Evolutionary conservation across 2,888 invertebrate genomes (phyloP).

Genomic region (Orthonevra nobilis): DNA sequence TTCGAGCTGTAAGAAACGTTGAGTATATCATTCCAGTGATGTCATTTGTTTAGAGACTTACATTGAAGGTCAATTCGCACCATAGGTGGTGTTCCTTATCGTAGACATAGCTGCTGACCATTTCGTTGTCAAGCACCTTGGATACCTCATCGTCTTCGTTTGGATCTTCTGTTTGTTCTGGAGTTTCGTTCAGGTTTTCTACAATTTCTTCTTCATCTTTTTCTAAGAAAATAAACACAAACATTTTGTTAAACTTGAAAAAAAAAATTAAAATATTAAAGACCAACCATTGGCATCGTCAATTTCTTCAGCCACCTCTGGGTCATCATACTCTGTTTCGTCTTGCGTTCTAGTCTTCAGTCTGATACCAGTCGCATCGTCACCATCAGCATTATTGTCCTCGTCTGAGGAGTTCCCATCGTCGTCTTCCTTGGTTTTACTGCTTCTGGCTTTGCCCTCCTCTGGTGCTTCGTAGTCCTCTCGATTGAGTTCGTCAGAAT

Average conservation of each 20-base stretch:
- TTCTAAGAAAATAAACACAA: background rate
- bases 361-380: conserved; percentile 80
- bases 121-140: conserved; percentile 76
- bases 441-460: conserved; percentile 80
- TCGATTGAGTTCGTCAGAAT: conserved; percentile 51
- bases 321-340: conserved; percentile 86
- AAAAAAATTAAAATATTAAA: too few relatives aligned
- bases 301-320: conserved; percentile 83
- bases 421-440: conserved; percentile 78
- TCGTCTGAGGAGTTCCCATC: conserved; percentile 79
- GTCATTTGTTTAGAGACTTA: too few relatives aligned
- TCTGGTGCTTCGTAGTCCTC: conserved; percentile 79
- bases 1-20: conserved; percentile 80
- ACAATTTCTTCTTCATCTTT: conserved; percentile 71
- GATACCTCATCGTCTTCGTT: conserved; percentile 76
- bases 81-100: conserved; percentile 89
- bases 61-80: conserved; percentile 90
- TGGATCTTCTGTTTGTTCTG: conserved; percentile 23
- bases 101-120: conserved; percentile 84
- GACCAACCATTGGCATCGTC: conserved; percentile 76
- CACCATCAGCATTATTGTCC: conserved; percentile 75
- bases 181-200: conserved; percentile 67
- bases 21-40: too few relatives aligned
- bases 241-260: too few relatives aligned
- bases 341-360: conserved; percentile 82